Percentiles rank a stretch among this genome's conserved stretches.
Evolutionary conservation across 35 echinoderm and acorn worm species (phyloP).

Genomic region (Patiria miniata): DNA sequence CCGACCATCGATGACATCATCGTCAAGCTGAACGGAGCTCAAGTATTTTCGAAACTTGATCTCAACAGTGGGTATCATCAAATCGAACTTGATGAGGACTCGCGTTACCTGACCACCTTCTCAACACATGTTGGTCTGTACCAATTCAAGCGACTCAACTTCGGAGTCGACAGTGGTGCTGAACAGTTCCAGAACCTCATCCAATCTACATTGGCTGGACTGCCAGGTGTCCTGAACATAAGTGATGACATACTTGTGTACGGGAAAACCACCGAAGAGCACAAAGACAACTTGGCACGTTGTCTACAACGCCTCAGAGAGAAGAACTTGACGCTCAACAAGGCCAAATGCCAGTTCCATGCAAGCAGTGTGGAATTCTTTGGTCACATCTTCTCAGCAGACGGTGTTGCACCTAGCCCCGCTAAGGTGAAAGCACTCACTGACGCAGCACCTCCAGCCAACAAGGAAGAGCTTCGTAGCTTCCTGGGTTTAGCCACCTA

Average conservation of each 20-base stretch:
- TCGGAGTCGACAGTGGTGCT: constrained; percentile 69
- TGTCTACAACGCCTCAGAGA: constrained; percentile 60
- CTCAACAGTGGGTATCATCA: constrained; percentile 69
- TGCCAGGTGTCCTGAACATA: constrained; percentile 69
- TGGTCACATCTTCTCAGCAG: constrained; percentile 59
- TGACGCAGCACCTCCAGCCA: constrained; percentile 53
- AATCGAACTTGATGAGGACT: constrained; percentile 61
- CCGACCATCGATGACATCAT: constrained; percentile 79
- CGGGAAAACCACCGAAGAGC: constrained; percentile 37
- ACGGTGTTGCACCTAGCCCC: constrained; percentile 70
- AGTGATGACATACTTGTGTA: constrained; percentile 70
- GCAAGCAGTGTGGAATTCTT: constrained; percentile 55
- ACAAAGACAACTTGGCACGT: constrained; percentile 19
- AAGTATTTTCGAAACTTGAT: constrained; percentile 63
- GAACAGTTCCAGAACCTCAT: constrained; percentile 82
- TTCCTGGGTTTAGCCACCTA: constrained; percentile 68
- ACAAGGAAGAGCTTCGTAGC: constrained; percentile 64
- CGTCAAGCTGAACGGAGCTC: constrained; percentile 55
- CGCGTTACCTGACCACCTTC: constrained; percentile 74
- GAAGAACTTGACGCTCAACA: constrained; percentile 67
- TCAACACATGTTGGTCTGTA: constrained; percentile 71
- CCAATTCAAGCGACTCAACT: constrained; percentile 70
- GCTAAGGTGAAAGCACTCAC: constrained; percentile 56
- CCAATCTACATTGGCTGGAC: constrained; percentile 65
- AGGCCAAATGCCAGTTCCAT: constrained; percentile 51